phyloP scores from a whole-genome alignment of 2,113 vertebrate genomes.

The Benthochromis sp. region DNA sequence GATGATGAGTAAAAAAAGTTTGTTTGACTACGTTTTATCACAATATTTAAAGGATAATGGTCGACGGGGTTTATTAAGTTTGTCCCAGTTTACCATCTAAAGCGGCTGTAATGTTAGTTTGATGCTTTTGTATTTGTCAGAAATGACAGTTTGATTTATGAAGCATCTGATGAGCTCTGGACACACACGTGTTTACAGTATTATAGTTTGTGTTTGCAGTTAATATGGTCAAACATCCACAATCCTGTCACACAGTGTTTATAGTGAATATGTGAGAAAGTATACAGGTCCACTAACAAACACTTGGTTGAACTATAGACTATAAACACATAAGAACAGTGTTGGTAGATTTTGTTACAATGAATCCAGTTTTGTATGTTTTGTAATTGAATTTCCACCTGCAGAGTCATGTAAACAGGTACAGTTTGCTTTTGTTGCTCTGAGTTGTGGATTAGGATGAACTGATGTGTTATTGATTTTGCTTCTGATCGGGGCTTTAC shows the following conservation, averaged over 20 bases:
- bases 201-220: neutral
- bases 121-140: neutral
- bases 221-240: neutral
- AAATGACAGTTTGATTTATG: neutral
- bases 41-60: neutral
- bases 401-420: neutral
- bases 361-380: neutral
- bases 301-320: neutral
- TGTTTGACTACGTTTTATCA: neutral
- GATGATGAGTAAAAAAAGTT: neutral
- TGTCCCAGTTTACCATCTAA: neutral
- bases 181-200: neutral
- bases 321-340: neutral
- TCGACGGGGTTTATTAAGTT: fast-evolving
- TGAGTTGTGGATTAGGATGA: neutral
- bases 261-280: neutral
- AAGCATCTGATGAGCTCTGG: neutral
- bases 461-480: neutral
- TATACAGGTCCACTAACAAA: neutral
- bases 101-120: neutral
- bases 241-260: neutral
- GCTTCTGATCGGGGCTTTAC: neutral
- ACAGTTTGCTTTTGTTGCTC: neutral
- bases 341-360: neutral
- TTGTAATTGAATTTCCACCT: neutral